Evolutionary conservation across 1,140 invertebrate genomes (phyloP), one percentile per base, ranked within the genome.

Genomic region (Ostrea edulis): DNA sequence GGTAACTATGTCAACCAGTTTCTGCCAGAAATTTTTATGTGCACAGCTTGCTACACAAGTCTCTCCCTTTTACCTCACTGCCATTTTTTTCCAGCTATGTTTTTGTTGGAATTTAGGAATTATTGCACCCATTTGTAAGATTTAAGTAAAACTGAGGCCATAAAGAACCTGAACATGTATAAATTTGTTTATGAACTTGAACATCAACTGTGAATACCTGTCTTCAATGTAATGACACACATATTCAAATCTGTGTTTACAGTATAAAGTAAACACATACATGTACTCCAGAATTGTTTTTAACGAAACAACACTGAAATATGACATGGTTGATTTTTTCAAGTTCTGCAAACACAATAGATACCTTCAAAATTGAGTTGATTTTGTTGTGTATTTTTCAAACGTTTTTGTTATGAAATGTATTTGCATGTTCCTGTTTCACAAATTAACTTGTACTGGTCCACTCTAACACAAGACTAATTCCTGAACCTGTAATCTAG

Each of bases 1-100:
- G 83, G 83, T 85, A 85, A 85, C 83, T 85, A 85, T 85, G 55
- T 11, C 83, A 85, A 85, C 54, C n/a, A 22, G 25, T 77, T 77
- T 77, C 68, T 77, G 68, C 68, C 68, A 77, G 68, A 25, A 25
- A 77, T 77, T 77, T 77, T 35, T 35, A 77, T 77, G 68, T 77
- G 68, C 68, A 77, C 68, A 77, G 68, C 68, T 77, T 77, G 68
- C 68, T 77, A 77, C 68, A 77, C 68, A 29, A 29, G 68, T 25
- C 12, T 77, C 1, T 77, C 29, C 68, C 68, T 77, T 9, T 25
- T 29, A 35, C 68, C 68, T 77, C 68, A 77, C 68, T 77, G 68
- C 29, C 68, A 35, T 11, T 77, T 77, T 77, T 77, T 77, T 77
- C 17, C 68, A 77, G 29, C 55, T 62, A 29, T 25, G 12, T 35